Base-by-base conservation (phyloP, 2,113 vertebrate genomes). In the Odontophorus gujanensis region DNA sequence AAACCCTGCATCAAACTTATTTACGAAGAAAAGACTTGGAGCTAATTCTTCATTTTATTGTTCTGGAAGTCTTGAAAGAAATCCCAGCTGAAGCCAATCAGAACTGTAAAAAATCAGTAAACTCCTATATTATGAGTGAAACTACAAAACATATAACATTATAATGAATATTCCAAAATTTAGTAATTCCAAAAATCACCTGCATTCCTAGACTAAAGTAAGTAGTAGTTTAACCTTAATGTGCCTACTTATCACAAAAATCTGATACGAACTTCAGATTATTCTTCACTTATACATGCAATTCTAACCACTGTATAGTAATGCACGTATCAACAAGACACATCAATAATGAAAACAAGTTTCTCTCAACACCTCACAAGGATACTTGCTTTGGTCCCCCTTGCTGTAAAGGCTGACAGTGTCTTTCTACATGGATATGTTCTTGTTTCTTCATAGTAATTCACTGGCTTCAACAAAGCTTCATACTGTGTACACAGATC, bases 401-500 rank as follows among this genome's bases (percentile, higher is more conserved):
- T 10, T n/a, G 9, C 38, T 85, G 47, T 38, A 42, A 66, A 53
- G 63, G 28, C 50, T 69, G 6, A 59, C 34, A 21, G 19, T 21
- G 26, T 4, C 1, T 30, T 58, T 57, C 58, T 20, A 11, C 34
- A 24, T 1, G 22, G 10, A 43, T 3, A 3, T 13, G 8, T 8
- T 89, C 57, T 36, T n/a, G 3, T 38, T 78, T 42, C 66, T 53
- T 36, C 7, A 40, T 21, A 1, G 10, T 21, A 32, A 43, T 25
- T 12, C 34, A 21, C 7, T 26, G 24, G 36, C 53, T 89, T 75
- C 74, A 71, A 9, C 5, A 9, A 74, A 51, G 34, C 65, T 84
- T 43, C n/a, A 80, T 3, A 43, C 0, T 28, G 5, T 20, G 55
- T 3, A 4, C 19, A 47, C 7, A 28, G 14, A 69, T 30, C 47